A percentile compares a stretch with the other conserved stretches of the same genome.
Conservation (phyloP, 1,140 invertebrate genomes). For the Gonatopus flavifemur region DNA sequence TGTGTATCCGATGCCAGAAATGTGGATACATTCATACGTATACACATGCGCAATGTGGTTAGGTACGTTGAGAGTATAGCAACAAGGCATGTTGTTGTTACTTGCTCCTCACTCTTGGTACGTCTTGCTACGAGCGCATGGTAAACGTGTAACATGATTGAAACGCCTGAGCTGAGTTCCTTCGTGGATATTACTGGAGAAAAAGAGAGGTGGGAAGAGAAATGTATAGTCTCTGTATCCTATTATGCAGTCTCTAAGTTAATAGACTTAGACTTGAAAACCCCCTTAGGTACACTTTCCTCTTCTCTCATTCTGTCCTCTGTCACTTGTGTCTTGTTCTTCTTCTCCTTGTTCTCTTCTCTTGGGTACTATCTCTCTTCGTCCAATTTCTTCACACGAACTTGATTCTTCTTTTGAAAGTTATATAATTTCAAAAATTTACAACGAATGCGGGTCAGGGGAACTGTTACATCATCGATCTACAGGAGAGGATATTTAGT, state of each 20-base stretch:
- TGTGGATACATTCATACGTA: too few relatives aligned
- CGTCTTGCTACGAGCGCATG: not conserved
- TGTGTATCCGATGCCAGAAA: too few relatives aligned
- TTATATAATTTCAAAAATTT: too few relatives aligned
- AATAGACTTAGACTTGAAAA: slow-evolving; percentile 40
- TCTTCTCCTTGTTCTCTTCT: slow-evolving; percentile 9
- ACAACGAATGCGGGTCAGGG: too few relatives aligned
- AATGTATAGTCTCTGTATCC: slow-evolving; percentile 28
- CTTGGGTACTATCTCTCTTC: too few relatives aligned
- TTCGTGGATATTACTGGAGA: slow-evolving; percentile 28
- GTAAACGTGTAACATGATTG: slow-evolving; percentile 24
- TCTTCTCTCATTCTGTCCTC: not conserved
- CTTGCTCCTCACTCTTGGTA: not conserved
- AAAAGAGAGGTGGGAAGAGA: not conserved
- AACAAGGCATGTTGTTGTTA: too few relatives aligned
- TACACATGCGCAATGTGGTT: too few relatives aligned
- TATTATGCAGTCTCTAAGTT: slow-evolving; percentile 40
- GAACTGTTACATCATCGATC: too few relatives aligned
- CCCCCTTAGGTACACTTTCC: slow-evolving; percentile 11
- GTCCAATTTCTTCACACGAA: slow-evolving; percentile 16
- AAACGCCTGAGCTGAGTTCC: slow-evolving; percentile 21
- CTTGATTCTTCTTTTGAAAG: too few relatives aligned
- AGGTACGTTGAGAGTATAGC: too few relatives aligned
- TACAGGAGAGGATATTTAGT: too few relatives aligned
- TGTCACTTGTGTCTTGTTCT: slow-evolving; percentile 1